Base-by-base conservation (phyloP, 1,140 invertebrate genomes). In the Macrotrachela quadricornifera region DNA sequence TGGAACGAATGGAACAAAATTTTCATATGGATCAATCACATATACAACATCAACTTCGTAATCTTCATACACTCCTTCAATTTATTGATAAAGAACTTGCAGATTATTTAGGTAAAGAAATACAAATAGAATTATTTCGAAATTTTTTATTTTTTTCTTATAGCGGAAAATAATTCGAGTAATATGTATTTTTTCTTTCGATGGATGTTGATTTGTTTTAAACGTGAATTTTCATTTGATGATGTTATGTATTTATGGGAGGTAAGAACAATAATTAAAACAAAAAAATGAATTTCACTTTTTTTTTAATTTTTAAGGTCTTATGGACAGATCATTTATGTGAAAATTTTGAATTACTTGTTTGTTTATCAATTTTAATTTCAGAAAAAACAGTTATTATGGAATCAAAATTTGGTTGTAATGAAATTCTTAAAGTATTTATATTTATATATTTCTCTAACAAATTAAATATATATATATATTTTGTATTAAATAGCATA, bases 161-260 rank as follows among this genome's bases (percentile, higher is more conserved):
- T 30, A 30, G 21, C 21, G 21, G 21, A 30, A 30, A 55, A 94
- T 61, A 88, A 96, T 56, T 94, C 90, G 2, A 82, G 81, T 6
- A 95, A 96, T 66, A 87, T 97, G 81, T 96, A 90, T 65, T 97
- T 99, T 69, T 95, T 87, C 69, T 99, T 99, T 71, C 80, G 92
- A n/a, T 79, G 78, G 77, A 66, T 78, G 44, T 62, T 78, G 10
- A 76, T 79, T 17, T 62, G 71, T 37, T 78, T 78, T 60, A 79
- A 79, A 59, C 61, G 77, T 56, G 77, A 78, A 61, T 77, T 78
- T 51, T 70, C 62, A n/a, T 75, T 75, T 56, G 60, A 67, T 43
- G 72, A 76, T 57, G 73, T 72, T 4, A 72, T 73, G 60, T 60
- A 69, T 50, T 59, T 76, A 37, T 76, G 74, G 74, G 74, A 76